Percentiles rank a stretch among this genome's conserved stretches.
Evolutionary conservation across 2,797 vertebrate species (phyloP).

Genomic region (Thaleichthys pacificus): DNA sequence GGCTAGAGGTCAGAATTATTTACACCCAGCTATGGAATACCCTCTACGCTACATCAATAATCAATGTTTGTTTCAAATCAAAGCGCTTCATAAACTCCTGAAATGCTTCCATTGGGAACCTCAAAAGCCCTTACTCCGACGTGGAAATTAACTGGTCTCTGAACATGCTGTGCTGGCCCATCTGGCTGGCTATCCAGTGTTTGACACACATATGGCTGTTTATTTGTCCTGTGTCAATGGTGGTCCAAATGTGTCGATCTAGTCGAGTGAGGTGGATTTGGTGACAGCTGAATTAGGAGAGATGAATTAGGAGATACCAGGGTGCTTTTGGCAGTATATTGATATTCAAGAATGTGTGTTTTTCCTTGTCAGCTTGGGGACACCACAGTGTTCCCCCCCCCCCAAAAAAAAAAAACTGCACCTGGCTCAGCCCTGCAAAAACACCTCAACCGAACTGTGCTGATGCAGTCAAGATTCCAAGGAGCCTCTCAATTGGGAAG

Average conservation of each 20-base stretch:
- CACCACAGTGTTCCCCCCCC: conserved; percentile 21
- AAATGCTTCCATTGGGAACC: too few species aligned
- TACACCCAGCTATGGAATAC: too few species aligned
- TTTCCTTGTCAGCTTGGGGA: conserved; percentile 47
- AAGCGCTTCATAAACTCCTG: too few species aligned
- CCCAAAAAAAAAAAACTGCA: not conserved
- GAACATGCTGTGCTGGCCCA: not conserved
- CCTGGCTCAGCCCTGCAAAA: not conserved
- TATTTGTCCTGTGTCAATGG: conserved; percentile 23
- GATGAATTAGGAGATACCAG: conserved; percentile 20
- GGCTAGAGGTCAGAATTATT: too few species aligned
- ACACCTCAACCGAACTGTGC: not conserved
- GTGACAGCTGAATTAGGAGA: conserved; percentile 8
- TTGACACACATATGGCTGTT: conserved; percentile 18
- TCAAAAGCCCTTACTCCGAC: too few species aligned
- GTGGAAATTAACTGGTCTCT: not conserved
- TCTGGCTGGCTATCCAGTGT: not conserved
- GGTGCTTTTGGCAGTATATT: conserved; percentile 32
- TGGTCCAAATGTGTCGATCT: conserved; percentile 30
- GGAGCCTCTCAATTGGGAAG: not conserved
- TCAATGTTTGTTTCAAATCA: too few species aligned
- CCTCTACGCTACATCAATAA: too few species aligned
- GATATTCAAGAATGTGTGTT: conserved; percentile 44
- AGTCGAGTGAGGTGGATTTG: conserved; percentile 21
- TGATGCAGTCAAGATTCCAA: not conserved